phyloP scores from a whole-genome alignment of 2,888 invertebrate species.

The Epinotia demarniana region DNA sequence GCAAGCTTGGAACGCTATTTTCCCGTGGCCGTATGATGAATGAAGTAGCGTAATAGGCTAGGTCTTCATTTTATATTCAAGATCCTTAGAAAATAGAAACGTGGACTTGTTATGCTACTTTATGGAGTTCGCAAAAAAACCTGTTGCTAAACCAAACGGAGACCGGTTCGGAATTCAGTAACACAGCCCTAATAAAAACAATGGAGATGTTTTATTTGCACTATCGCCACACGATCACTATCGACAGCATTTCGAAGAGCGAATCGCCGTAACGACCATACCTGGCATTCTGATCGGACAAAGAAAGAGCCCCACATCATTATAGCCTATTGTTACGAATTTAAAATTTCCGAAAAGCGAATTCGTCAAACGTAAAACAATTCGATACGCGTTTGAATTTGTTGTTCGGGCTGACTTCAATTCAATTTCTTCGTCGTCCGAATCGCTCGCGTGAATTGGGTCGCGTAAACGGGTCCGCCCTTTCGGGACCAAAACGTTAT shows the following conservation, averaged over 20 bases:
- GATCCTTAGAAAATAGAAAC: neutral
- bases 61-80: constrained; percentile 34
- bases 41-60: constrained; percentile 29
- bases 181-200: constrained; percentile 68
- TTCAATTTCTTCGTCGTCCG: constrained; percentile 82
- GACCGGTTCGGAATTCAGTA: constrained; percentile 63
- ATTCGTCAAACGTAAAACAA: constrained; percentile 85
- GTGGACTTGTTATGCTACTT: neutral
- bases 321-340: constrained; percentile 82
- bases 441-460: constrained; percentile 83
- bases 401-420: constrained; percentile 80
- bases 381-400: constrained; percentile 84
- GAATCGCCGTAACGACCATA: constrained; percentile 65
- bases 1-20: constrained; percentile 64
- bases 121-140: constrained; percentile 11
- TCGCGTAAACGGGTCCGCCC: constrained; percentile 84
- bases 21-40: constrained; percentile 52
- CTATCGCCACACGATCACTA: constrained; percentile 79
- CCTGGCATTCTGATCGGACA: constrained; percentile 73
- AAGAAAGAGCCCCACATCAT: constrained; percentile 81
- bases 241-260: constrained; percentile 67
- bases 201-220: constrained; percentile 65
- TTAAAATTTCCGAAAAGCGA: constrained; percentile 81
- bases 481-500: constrained; percentile 83
- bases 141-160: constrained; percentile 67